These are phyloP conservation scores for Apotomis capreana DNA, from an alignment of 2,888 invertebrate species.

Conservation along the genomic window DNA sequence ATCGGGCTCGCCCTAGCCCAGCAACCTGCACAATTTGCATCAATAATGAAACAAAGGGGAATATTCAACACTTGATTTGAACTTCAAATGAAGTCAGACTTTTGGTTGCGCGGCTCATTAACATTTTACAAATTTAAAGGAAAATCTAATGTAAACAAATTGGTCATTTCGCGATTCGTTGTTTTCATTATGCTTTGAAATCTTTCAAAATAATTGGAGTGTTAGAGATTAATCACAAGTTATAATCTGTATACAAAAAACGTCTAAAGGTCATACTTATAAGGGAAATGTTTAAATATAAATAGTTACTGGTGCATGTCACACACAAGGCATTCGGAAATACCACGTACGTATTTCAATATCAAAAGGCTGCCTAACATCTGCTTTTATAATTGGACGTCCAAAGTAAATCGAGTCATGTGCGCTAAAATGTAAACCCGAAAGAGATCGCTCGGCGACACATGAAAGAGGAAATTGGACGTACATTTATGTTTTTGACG, in stretches of 20 bases:
- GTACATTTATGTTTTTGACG: constrained; percentile 34
- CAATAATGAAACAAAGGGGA: constrained; percentile 40
- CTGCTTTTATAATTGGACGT: constrained; percentile 8
- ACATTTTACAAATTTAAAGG: constrained; percentile 9
- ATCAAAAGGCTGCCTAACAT: constrained; percentile 24
- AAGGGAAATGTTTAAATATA: too few relatives aligned
- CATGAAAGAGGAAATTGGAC: constrained; percentile 58
- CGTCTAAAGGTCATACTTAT: too few relatives aligned
- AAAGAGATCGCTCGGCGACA: constrained; percentile 43
- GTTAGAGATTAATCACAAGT: not conserved
- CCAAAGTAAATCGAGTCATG: constrained; percentile 14
- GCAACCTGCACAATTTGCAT: constrained; percentile 39
- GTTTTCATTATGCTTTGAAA: not conserved
- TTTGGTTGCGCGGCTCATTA: constrained; percentile 17
- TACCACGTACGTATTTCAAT: constrained; percentile 8
- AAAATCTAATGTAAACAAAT: constrained; percentile 17
- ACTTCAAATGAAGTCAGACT: constrained; percentile 33
- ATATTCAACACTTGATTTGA: constrained; percentile 42
- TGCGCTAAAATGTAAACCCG: constrained; percentile 14
- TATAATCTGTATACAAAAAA: too few relatives aligned
- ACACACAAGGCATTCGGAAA: constrained; percentile 5
- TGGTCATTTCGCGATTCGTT: constrained; percentile 6
- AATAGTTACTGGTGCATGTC: not conserved
- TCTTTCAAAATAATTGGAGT: not conserved
- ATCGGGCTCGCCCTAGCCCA: constrained; percentile 28